Base-by-base conservation (phyloP, 2,888 invertebrate genomes). In the Abscondita cerata region DNA sequence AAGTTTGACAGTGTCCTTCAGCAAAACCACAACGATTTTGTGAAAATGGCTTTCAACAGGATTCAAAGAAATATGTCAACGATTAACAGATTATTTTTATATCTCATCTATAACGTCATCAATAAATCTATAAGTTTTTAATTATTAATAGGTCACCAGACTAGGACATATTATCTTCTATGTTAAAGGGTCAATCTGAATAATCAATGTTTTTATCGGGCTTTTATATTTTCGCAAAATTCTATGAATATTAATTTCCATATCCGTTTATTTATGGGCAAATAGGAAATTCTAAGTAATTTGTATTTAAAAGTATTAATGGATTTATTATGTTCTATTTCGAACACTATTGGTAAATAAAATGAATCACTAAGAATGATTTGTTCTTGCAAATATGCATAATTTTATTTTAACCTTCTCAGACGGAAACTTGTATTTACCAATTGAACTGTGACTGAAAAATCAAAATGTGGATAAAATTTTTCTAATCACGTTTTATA, bases 1-100 rank as follows among this genome's bases (percentile, higher is more conserved):
- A 55, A 59, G 63, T 59, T 63, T 59, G 52, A 54, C 25, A 50
- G 19, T 56, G 64, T 64, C 64, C 60, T 64, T 64, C 60, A 56
- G 34, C 20, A 46, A 64, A 64, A 64, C 60, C 64, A 57, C 64
- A 60, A 34, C 16, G 34, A 18, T 40, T 60, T 60, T 51, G 13
- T 16, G 33, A 57, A 60, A 51, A 55, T 38, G 48, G 48, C 56
- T 56, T 59, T 55, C 36, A 19, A 59, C 33, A 48, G 47, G 48
- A 41, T 64, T 64, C 55, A 56, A 16, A 52, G 63, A 57, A 57
- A 48, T 59, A 31, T 57, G 20, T 56, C 20, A 54, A 61, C 20
- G 12, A 20, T 47, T 52, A 52, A 8, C 18, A 53, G 38, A 52
- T 38, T 38, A 31, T 41, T 52, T 56, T 52, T 46, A 13, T 19